Percentiles rank a stretch among this genome's conserved stretches.
phyloP scores from a whole-genome alignment of 2,113 vertebrate species.

The Dasypus novemcinctus region DNA sequence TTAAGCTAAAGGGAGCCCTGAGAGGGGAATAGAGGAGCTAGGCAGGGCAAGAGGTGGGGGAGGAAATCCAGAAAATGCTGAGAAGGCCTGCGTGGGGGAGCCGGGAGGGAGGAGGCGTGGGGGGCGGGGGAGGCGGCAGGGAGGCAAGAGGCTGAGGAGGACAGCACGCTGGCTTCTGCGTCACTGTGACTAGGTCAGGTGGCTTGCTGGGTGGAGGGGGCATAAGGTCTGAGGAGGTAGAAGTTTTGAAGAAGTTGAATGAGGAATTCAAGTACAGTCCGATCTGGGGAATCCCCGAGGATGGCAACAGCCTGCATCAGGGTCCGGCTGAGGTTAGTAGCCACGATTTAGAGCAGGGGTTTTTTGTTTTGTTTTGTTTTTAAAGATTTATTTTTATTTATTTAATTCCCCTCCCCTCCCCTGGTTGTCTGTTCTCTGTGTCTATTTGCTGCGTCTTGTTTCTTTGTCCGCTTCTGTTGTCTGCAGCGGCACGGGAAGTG shows the following conservation, averaged over 20 bases:
- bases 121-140: accelerated
- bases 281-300: not conserved
- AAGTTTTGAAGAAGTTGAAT: too few species aligned
- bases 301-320: too few species aligned
- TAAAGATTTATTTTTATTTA: too few species aligned
- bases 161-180: not conserved
- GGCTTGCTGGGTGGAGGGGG: not conserved
- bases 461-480: too few species aligned
- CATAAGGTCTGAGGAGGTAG: not conserved
- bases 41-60: accelerated
- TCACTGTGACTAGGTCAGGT: not conserved
- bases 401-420: too few species aligned
- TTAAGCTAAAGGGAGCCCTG: not conserved
- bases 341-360: not conserved
- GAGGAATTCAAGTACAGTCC: too few species aligned
- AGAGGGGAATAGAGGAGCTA: not conserved
- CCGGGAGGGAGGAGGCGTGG: not conserved
- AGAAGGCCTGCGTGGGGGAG: not conserved
- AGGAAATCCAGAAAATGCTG: not conserved
- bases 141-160: not conserved
- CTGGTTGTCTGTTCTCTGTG: too few species aligned
- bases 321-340: not conserved
- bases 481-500: too few species aligned
- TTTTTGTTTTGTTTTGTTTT: too few species aligned
- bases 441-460: too few species aligned